Base-by-base conservation (phyloP, 2,797 vertebrate genomes). In the Petrocephalus schoutedeni region DNA sequence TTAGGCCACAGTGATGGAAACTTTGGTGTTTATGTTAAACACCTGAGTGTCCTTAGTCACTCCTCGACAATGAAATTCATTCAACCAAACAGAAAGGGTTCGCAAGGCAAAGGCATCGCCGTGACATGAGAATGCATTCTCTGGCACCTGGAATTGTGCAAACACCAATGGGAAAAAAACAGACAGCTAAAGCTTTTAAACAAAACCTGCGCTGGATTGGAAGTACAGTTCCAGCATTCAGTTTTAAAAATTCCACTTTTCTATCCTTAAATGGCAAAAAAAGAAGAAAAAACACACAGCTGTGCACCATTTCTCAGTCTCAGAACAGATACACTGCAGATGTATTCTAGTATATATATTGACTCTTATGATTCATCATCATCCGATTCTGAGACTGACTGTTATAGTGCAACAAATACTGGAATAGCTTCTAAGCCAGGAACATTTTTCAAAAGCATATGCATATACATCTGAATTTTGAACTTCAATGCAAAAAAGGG, bases 401-500 rank as follows among this genome's bases (percentile, higher is more conserved):
- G 92, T 90, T 91, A 58, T 85, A 87, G 87, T 61, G 90, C 90
- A 87, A 91, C 89, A 91, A 91, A 91, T 67, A 93, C 94, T 95
- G 92, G 94, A 95, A 94, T 92, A 91, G 92, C 91, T 91, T 91
- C 93, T 92, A 94, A 94, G 92, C 95, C 93, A 92, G 91, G 93
- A 94, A 93, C 92, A 92, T 94, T 91, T 92, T 92, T 93, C 67
- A 92, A 91, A 95, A 95, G 93, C 93, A 92, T 91, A 95, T 94
- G 95, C 95, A 94, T 94, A 93, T 91, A 90, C 93, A 94, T 91
- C 93, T 87, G 91, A 92, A 94, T 91, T 95, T 94, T 92, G 94
- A 93, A 94, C 94, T 93, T 94, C 92, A 80, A 45, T 91, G 93
- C 91, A 89, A 89, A 90, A 89, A 61, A 89, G 88, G 59, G 94